Conservation (phyloP, 2,888 invertebrate species). For the Stictocephala bisonia region DNA sequence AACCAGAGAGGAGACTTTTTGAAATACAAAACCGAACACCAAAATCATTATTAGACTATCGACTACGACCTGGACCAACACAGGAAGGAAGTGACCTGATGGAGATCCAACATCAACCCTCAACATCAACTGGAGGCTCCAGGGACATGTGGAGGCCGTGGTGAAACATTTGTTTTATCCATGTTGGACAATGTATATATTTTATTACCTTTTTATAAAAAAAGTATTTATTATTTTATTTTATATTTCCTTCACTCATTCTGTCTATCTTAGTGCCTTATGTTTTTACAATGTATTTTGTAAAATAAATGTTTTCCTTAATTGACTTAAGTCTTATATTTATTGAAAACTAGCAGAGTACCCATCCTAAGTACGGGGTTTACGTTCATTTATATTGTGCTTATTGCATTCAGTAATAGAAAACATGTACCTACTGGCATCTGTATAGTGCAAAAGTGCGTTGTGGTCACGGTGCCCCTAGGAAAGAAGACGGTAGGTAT, state of each 20-base stretch:
- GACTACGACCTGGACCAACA: conserved; percentile 11
- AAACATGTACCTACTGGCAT: no score
- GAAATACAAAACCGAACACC: conserved; percentile 18
- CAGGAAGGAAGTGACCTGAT: conserved; percentile 22
- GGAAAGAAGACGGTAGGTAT: no score
- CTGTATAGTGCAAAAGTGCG: no score
- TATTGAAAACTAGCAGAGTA: no score
- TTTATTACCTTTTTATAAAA: background rate
- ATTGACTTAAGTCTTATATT: no score
- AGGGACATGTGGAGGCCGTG: conserved; percentile 70
- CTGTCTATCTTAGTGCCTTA: background rate
- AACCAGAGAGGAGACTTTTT: conserved; percentile 1
- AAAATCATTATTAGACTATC: background rate
- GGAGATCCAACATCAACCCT: conserved; percentile 32
- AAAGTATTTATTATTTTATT: background rate
- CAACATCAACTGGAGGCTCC: conserved; percentile 22
- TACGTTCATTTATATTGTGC: no score
- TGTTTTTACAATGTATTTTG: no score
- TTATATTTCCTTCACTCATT: background rate
- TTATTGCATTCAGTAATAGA: no score
- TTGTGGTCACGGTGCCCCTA: no score
- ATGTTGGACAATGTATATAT: background rate
- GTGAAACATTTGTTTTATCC: conserved; percentile 62
- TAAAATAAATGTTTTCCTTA: no score
- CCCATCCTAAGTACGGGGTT: no score